Percentiles rank a stretch among this genome's conserved stretches.
phyloP scores from a whole-genome alignment of 2,113 vertebrate genomes.

The Macaca nemestrina region DNA sequence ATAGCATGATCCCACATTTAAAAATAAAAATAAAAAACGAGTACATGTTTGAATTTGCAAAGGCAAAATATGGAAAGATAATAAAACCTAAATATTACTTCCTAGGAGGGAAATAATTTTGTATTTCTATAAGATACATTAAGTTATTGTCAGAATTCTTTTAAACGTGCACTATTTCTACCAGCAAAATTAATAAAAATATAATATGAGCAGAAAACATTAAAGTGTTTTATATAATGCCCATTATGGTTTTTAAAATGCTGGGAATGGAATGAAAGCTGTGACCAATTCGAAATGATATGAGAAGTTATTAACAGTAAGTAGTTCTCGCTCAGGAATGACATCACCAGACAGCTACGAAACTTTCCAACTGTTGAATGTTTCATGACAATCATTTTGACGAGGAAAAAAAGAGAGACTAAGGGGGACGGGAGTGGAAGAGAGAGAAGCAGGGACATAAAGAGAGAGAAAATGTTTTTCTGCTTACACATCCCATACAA shows the following conservation, averaged over 20 bases:
- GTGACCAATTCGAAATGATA: not conserved
- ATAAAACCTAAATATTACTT: not conserved
- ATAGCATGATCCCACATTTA: not conserved
- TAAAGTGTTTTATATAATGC: not conserved
- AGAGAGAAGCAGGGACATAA: not conserved
- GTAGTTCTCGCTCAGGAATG: not conserved
- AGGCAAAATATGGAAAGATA: not conserved
- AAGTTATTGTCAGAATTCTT: not conserved
- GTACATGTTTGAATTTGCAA: not conserved
- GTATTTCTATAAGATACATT: not conserved
- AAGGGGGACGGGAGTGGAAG: not conserved
- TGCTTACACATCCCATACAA: not conserved
- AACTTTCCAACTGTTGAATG: not conserved
- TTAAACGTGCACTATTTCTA: not conserved
- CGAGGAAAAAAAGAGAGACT: not conserved
- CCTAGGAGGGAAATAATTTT: not conserved
- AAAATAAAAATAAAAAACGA: no score
- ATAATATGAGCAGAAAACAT: not conserved
- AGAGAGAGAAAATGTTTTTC: not conserved
- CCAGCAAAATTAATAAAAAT: not conserved
- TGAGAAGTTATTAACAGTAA: not conserved
- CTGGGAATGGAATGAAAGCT: not conserved
- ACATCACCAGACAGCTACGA: not conserved
- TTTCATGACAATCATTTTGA: not conserved
- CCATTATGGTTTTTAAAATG: not conserved